Evolutionary conservation across 2,888 invertebrate species (phyloP).

Genomic region (Callyntrura sp.): DNA sequence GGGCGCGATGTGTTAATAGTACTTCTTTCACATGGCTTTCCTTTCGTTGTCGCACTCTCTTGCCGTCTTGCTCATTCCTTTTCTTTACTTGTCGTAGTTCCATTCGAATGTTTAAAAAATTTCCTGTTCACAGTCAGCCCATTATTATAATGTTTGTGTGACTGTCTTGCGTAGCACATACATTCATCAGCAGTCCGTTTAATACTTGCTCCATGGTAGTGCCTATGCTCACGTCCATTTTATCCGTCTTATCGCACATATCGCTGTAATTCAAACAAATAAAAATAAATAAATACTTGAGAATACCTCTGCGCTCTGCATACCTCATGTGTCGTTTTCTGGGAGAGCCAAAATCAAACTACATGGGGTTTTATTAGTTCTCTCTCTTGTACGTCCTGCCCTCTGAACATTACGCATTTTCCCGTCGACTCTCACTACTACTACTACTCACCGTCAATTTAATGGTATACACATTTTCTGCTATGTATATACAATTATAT

Average conservation of each 20-base stretch:
- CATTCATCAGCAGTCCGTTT: not conserved
- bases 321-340: slow-evolving; percentile 8
- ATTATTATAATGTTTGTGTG: not conserved
- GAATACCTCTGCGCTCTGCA: not conserved
- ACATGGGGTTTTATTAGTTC: too few relatives aligned
- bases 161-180: not conserved
- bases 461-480: not conserved
- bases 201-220: not conserved
- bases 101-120: not conserved
- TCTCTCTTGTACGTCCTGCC: not conserved
- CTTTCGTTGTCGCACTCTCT: not conserved
- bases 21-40: not conserved
- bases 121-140: not conserved
- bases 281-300: slow-evolving; percentile 9
- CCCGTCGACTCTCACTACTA: not conserved
- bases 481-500: not conserved
- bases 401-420: slow-evolving; percentile 28
- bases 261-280: slow-evolving; percentile 3
- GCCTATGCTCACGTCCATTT: slow-evolving; percentile 33
- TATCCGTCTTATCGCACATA: slow-evolving; percentile 48
- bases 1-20: too few relatives aligned
- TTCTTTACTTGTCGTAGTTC: not conserved
- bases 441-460: not conserved
- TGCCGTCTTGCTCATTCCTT: not conserved
- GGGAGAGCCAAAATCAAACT: not conserved